Evolutionary conservation across 2,797 vertebrate genomes (phyloP), one percentile per base, ranked within the genome.

Genomic region (Pempheris klunzingeri): DNA sequence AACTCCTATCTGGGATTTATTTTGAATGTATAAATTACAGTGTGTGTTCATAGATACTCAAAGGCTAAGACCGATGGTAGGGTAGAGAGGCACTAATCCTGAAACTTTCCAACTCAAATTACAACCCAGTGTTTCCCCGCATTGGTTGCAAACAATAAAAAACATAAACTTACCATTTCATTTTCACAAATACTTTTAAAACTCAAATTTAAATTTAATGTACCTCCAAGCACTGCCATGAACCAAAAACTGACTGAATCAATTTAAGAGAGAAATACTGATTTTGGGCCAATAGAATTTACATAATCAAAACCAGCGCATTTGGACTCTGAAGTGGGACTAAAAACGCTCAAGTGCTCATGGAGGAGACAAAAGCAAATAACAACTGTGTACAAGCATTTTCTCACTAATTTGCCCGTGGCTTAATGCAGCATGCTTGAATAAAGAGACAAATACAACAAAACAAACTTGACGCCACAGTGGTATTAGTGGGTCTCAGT

Each of bases 401-500:
- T 74, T 84, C 54, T 44, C 2, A 4, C 68, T 87, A 67, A 85
- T 85, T 81, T 79, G 55, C 64, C 64, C 77, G 69, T 62, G 87
- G 81, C 73, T 81, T 43, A 74, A 75, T 68, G 62, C 62, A 60
- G 60, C 65, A 58, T 47, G 69, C 72, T 72, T 39, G 54, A 83
- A 73, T 70, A 81, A 55, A 65, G 59, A 83, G 38, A 53, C 78
- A 75, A 76, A 69, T 73, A 80, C 52, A 73, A 74, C 81, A 81
- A 82, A 84, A 85, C 53, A 73, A 85, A 82, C 74, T 76, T 69
- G 74, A 82, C 57, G 55, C 78, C 76, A 78, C 74, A 69, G 78
- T 77, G 71, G 65, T 70, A 71, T 88, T 80, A 81, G 54, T 74
- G 75, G 75, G 75, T 63, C 17, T 80, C 46, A 68, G 52, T 74